These are phyloP conservation scores for Conomelus anceps DNA, from an alignment of 2,888 invertebrate genomes.

Conservation along the genomic window DNA sequence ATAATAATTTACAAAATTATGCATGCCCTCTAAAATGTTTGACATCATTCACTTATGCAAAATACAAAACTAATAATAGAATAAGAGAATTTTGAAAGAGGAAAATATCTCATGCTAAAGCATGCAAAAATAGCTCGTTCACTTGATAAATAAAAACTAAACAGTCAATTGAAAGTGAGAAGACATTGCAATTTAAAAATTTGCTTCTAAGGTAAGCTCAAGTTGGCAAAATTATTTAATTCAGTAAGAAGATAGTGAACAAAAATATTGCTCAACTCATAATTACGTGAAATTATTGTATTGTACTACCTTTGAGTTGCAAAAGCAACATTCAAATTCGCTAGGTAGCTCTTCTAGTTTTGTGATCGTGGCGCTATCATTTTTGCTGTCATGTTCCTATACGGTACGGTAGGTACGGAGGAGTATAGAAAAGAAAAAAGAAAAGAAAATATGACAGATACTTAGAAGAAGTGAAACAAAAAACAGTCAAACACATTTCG, in stretches of 20 bases:
- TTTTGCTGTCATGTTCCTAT: constrained; percentile 38
- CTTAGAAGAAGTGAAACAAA: neutral
- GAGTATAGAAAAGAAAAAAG: neutral
- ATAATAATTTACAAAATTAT: neutral
- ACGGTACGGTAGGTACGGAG: neutral
- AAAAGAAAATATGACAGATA: neutral
- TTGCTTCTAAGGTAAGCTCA: neutral
- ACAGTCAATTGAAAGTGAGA: neutral
- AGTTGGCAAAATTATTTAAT: neutral
- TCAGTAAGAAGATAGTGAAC: neutral
- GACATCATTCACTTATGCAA: neutral
- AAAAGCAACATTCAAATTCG: constrained; percentile 96
- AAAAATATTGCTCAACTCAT: neutral
- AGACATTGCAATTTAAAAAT: neutral
- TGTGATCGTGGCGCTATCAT: constrained; percentile 45
- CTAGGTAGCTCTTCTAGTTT: constrained; percentile 85
- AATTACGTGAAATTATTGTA: neutral
- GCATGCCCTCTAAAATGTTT: neutral
- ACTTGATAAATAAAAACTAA: neutral
- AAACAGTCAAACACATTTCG: neutral
- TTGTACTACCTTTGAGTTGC: constrained; percentile 77
- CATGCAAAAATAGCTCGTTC: neutral
- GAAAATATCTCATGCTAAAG: neutral
- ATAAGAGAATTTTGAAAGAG: neutral
- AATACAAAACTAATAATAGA: neutral